A percentile compares a stretch with the other conserved stretches of the same genome.
phyloP scores from a whole-genome alignment of 2,113 vertebrate species.

The Tylochromis polylepis region DNA sequence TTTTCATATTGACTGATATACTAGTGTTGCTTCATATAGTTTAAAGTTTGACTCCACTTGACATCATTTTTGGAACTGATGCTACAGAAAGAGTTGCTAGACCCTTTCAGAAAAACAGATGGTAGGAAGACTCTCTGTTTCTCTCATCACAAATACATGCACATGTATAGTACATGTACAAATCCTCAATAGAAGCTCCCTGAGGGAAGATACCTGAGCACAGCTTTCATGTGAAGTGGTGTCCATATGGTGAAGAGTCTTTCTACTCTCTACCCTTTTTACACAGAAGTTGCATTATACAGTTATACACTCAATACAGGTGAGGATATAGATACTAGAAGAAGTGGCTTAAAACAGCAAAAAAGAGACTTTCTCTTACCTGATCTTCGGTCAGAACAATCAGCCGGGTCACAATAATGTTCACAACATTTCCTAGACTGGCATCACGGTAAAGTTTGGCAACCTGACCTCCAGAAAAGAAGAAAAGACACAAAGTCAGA shows the following conservation, averaged over 20 bases:
- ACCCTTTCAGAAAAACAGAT: constrained; percentile 44
- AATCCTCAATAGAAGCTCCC: constrained; percentile 33
- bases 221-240: constrained; percentile 61
- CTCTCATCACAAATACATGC: constrained; percentile 44
- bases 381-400: constrained; percentile 98
- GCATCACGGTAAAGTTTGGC: constrained; percentile 99
- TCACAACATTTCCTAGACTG: constrained; percentile 99
- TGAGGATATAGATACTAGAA: neutral
- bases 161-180: constrained; percentile 34
- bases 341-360: neutral
- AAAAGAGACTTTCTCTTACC: constrained; percentile 71
- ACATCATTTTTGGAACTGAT: constrained; percentile 17
- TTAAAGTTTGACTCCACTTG: neutral
- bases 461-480: constrained; percentile 99
- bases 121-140: constrained; percentile 41
- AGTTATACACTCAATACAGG: neutral
- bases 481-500: constrained; percentile 99
- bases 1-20: neutral
- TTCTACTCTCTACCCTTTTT: neutral
- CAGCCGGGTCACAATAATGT: constrained; percentile 96
- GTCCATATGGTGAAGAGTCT: constrained; percentile 58
- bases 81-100: constrained; percentile 16
- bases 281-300: constrained; percentile 2
- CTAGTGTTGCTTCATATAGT: neutral
- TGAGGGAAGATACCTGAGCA: constrained; percentile 36